Evolutionary conservation across 2,888 invertebrate species (phyloP), one percentile per base, ranked within the genome.

Genomic region (Zeuzera pyrina): DNA sequence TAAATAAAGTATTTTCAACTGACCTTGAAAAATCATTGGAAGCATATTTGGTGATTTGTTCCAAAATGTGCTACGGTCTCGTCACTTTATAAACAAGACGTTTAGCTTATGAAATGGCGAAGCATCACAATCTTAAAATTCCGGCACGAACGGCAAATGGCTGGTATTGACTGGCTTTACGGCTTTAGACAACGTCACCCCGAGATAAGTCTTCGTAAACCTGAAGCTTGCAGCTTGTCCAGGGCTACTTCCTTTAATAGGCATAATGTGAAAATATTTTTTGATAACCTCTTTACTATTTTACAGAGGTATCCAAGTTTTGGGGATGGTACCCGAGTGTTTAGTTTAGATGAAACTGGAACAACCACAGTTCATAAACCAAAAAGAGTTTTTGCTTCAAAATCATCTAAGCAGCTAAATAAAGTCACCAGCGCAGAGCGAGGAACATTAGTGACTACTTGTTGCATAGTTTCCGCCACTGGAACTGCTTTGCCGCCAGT

Each of bases 401-500:
- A n/a, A n/a, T n/a, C n/a, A n/a, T n/a, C n/a, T n/a, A n/a, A n/a
- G n/a, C n/a, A n/a, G n/a, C 36, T 42, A 11, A 36, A 37, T 29
- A 33, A 36, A 27, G 14, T 39, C 28, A 45, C 45, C 29, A 45
- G 45, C 22, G 39, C 39, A 19, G 42, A 42, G 35, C 29, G 39
- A 22, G 41, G 41, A 6, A 13, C 11, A 12, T 8, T 14, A 14
- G 51, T 49, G 10, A 62, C 60, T 10, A 33, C 32, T 15, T 32
- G 32, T 15, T 25, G 23, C 24, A 29, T 31, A 10, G 55, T 57
- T 24, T 38, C 38, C 34, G 52, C 49, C 15, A 41, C 34, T 14
- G 31, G 35, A 12, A 21, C 49, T 19, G 28, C 28, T 23, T 15
- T 35, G 12, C 56, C 57, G n/a, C 55, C 57, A 22, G 47, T 33